Percentiles rank a stretch among this genome's conserved stretches.
These are phyloP conservation scores for Battus philenor DNA, from an alignment of 1,140 invertebrate genomes.

Conservation along the genomic window DNA sequence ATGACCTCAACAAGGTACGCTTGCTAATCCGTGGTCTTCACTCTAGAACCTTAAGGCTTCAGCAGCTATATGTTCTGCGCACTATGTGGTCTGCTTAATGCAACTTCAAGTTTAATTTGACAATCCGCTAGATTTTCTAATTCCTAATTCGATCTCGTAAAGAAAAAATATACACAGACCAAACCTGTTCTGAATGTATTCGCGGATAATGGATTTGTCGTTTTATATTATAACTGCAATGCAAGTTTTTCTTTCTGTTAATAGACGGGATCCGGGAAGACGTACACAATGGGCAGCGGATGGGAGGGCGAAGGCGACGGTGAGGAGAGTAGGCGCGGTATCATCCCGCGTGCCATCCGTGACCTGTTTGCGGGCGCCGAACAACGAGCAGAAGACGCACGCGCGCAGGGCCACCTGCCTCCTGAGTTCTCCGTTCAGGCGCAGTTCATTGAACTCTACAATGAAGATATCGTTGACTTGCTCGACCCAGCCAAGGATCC, in stretches of 20 bases:
- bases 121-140: neutral
- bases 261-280: constrained; percentile 97
- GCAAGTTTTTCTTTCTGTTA: too few relatives aligned
- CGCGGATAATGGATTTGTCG: neutral
- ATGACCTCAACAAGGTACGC: neutral
- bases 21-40: too few relatives aligned
- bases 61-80: too few relatives aligned
- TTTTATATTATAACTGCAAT: too few relatives aligned
- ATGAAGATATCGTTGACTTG: constrained; percentile 96
- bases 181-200: too few relatives aligned
- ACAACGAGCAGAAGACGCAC: constrained; percentile 78
- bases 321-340: constrained; percentile 82
- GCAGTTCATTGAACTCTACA: constrained; percentile 96
- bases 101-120: neutral
- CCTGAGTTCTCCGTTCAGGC: constrained; percentile 89
- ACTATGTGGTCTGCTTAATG: neutral
- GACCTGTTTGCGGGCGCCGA: constrained; percentile 92
- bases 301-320: constrained; percentile 90
- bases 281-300: constrained; percentile 99
- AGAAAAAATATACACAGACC: too few relatives aligned
- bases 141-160: too few relatives aligned
- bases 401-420: constrained; percentile 78
- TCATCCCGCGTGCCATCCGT: constrained; percentile 94
- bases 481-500: constrained; percentile 83
- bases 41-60: too few relatives aligned